These are phyloP conservation scores for Pachyrhynchus sulphureomaculatus DNA, from an alignment of 1,140 invertebrate species.

Conservation along the genomic window DNA sequence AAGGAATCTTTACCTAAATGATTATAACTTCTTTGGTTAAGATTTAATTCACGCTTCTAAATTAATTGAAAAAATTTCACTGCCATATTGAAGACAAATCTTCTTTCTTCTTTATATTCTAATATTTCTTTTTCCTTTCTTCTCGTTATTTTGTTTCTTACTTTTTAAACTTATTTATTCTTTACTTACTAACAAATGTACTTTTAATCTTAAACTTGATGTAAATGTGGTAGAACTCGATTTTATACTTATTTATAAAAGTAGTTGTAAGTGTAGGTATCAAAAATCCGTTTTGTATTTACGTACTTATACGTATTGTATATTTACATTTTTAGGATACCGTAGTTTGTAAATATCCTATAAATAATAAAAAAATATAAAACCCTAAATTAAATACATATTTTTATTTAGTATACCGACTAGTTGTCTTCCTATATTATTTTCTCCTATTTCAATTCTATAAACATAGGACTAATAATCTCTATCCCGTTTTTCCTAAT, in stretches of 20 bases:
- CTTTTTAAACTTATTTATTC: neutral
- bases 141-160: neutral
- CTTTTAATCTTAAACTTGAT: neutral
- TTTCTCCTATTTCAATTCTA: too few species aligned
- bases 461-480: too few species aligned
- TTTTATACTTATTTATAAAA: neutral
- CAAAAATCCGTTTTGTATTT: constrained; percentile 1
- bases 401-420: too few species aligned
- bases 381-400: too few species aligned
- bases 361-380: constrained; percentile 5
- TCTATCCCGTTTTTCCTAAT: too few species aligned
- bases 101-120: too few species aligned
- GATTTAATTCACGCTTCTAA: neutral
- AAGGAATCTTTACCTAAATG: too few species aligned
- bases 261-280: neutral
- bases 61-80: neutral
- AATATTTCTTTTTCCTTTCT: too few species aligned
- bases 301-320: constrained; percentile 1
- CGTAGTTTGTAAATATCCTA: constrained; percentile 6
- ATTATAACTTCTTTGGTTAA: too few species aligned
- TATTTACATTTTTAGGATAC: neutral
- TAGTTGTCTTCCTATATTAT: too few species aligned
- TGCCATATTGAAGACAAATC: neutral
- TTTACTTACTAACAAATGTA: neutral
- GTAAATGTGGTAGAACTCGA: neutral